Evolutionary conservation across 1,140 invertebrate species (phyloP).

Genomic region (Eumaeus atala): DNA sequence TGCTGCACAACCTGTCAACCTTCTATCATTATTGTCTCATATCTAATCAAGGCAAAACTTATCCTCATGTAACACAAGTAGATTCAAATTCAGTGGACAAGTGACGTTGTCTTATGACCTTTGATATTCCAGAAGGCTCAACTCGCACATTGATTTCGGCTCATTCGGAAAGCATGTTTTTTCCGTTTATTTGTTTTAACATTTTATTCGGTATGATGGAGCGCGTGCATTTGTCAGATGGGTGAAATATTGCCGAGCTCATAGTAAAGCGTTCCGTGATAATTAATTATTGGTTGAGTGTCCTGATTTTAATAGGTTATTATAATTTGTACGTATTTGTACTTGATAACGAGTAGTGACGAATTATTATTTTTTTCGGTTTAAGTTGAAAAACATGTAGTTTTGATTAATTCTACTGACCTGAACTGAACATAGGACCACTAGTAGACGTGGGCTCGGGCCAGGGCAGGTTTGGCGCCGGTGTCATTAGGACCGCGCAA

Average conservation of each 20-base stretch:
- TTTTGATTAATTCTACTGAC: too few relatives aligned
- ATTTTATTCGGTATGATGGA: slow-evolving; percentile 72
- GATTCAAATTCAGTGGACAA: slow-evolving; percentile 18
- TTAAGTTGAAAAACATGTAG: too few relatives aligned
- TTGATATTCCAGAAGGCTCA: slow-evolving; percentile 37
- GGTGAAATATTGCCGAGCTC: slow-evolving; percentile 52
- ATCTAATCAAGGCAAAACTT: slow-evolving; percentile 21
- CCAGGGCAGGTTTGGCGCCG: too few relatives aligned
- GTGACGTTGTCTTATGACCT: slow-evolving; percentile 22
- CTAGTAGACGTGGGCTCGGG: too few relatives aligned
- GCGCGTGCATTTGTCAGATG: slow-evolving; percentile 67
- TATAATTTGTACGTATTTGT: too few relatives aligned
- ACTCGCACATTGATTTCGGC: slow-evolving; percentile 72
- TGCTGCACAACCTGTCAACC: slow-evolving; percentile 53
- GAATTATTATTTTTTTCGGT: too few relatives aligned
- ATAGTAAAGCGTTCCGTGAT: too few relatives aligned
- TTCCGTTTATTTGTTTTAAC: slow-evolving; percentile 73
- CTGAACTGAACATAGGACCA: too few relatives aligned
- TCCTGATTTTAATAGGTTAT: too few relatives aligned
- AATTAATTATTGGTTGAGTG: too few relatives aligned
- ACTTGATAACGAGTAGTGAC: too few relatives aligned
- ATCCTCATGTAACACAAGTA: slow-evolving; percentile 17
- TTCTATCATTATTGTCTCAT: slow-evolving; percentile 51
- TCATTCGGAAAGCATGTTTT: slow-evolving; percentile 71
- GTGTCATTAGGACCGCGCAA: too few relatives aligned